These are phyloP conservation scores for Eidolon helvum DNA, from an alignment of 2,113 vertebrate genomes.

Conservation along the genomic window DNA sequence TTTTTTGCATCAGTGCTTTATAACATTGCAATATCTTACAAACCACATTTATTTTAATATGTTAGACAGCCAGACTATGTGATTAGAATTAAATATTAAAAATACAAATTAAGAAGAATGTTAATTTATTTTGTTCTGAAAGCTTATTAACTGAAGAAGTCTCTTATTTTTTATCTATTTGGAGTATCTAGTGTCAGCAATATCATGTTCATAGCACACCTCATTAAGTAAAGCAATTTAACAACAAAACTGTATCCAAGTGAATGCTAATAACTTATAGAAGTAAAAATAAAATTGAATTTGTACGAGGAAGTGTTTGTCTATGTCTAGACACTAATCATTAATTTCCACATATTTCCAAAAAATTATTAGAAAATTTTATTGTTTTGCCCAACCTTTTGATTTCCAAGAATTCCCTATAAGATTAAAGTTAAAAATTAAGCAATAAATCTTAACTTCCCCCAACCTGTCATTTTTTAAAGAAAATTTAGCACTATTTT, in stretches of 20 bases:
- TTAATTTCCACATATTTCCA: constrained; percentile 52
- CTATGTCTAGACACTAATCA: constrained; percentile 48
- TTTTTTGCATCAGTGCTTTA: background rate
- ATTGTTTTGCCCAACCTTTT: constrained; percentile 44
- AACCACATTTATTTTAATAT: constrained; percentile 36
- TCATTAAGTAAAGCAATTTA: constrained; percentile 72
- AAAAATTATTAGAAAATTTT: constrained; percentile 61
- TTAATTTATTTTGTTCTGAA: constrained; percentile 48
- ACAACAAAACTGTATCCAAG: constrained; percentile 16
- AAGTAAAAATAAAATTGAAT: constrained; percentile 48
- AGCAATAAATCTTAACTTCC: background rate
- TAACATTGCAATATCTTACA: background rate
- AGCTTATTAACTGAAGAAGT: constrained; percentile 57
- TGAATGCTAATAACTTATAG: constrained; percentile 52
- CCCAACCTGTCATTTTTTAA: background rate
- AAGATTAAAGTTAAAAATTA: constrained; percentile 17
- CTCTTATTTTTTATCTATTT: constrained; percentile 41
- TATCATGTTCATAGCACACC: constrained; percentile 48
- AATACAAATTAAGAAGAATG: constrained; percentile 59
- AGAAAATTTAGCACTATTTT: constrained; percentile 20
- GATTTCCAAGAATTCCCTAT: constrained; percentile 51
- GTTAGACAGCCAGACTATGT: constrained; percentile 31
- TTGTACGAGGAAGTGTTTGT: constrained; percentile 4
- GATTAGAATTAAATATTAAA: constrained; percentile 44
- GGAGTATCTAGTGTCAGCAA: constrained; percentile 59